Evolutionary conservation across 2,888 invertebrate species (phyloP).

Genomic region (Tetheella fluctuosa): DNA sequence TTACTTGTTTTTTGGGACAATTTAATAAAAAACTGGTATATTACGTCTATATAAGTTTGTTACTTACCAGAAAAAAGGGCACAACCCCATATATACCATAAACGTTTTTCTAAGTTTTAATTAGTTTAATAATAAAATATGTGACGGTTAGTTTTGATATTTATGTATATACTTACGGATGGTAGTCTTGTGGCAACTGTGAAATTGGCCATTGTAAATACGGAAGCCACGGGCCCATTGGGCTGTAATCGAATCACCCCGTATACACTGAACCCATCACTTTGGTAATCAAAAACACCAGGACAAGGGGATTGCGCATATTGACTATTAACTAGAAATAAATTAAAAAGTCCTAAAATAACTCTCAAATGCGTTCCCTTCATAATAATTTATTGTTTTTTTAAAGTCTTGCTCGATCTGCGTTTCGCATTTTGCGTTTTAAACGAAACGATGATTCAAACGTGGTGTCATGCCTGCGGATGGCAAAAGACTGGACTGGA

Average conservation of each 20-base stretch:
- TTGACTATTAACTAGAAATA: constrained; percentile 45
- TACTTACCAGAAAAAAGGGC: not conserved
- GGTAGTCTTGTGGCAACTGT: constrained; percentile 55
- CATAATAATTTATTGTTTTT: constrained; percentile 32
- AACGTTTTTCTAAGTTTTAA: not conserved
- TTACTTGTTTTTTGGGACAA: not conserved
- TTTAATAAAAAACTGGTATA: no score
- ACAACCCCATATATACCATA: not conserved
- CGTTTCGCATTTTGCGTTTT: constrained; percentile 32
- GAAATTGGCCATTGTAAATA: constrained; percentile 55
- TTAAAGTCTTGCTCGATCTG: constrained; percentile 27
- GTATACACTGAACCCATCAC: constrained; percentile 50
- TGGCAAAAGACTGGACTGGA: constrained; percentile 46
- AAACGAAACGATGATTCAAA: constrained; percentile 23
- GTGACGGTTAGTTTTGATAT: not conserved
- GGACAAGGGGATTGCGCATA: constrained; percentile 63
- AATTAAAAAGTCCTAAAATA: constrained; percentile 42
- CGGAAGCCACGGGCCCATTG: constrained; percentile 43
- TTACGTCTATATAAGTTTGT: no score
- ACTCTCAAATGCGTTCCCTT: constrained; percentile 44
- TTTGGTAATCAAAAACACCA: constrained; percentile 57
- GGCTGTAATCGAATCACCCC: constrained; percentile 56
- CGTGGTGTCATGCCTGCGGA: constrained; percentile 44
- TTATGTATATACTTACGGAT: constrained; percentile 56
- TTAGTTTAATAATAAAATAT: not conserved